These are phyloP conservation scores for Eudyptes chrysolophus DNA, from an alignment of 2,113 vertebrate genomes.

Conservation along the genomic window DNA sequence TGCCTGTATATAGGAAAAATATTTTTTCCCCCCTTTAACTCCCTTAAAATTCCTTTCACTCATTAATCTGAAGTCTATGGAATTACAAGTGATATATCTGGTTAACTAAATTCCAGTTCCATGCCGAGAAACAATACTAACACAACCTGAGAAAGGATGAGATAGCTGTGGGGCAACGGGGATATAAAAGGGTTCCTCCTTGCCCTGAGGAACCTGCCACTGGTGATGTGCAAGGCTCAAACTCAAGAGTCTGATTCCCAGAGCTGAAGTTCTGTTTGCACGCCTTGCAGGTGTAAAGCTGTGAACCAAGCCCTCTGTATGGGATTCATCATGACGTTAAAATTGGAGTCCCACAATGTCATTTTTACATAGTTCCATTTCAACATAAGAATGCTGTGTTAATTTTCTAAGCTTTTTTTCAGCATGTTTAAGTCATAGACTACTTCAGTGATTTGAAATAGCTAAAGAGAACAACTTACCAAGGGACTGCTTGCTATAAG, in stretches of 20 bases:
- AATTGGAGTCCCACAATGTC: not conserved
- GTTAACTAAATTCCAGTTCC: not conserved
- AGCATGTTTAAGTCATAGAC: not conserved
- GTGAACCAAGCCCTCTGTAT: not conserved
- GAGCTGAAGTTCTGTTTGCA: not conserved
- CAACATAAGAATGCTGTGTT: not conserved
- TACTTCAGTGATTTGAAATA: not conserved
- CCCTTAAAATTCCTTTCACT: not conserved
- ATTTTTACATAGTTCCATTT: not conserved
- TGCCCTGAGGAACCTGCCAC: not conserved
- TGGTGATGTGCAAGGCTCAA: not conserved
- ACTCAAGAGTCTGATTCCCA: not conserved
- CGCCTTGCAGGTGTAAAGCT: not conserved
- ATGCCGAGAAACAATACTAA: not conserved
- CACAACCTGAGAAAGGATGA: not conserved
- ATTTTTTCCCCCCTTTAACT: fast-evolving
- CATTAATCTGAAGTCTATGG: not conserved
- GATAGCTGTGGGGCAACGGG: fast-evolving
- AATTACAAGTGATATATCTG: not conserved
- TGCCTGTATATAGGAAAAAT: not conserved
- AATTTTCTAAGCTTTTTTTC: not conserved
- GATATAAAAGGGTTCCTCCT: not conserved
- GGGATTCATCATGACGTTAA: not conserved
- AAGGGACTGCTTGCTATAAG: not conserved
- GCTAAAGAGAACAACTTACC: not conserved